These are phyloP conservation scores for Myotis myotis DNA, from an alignment of 2,797 vertebrate genomes.

Conservation along the genomic window DNA sequence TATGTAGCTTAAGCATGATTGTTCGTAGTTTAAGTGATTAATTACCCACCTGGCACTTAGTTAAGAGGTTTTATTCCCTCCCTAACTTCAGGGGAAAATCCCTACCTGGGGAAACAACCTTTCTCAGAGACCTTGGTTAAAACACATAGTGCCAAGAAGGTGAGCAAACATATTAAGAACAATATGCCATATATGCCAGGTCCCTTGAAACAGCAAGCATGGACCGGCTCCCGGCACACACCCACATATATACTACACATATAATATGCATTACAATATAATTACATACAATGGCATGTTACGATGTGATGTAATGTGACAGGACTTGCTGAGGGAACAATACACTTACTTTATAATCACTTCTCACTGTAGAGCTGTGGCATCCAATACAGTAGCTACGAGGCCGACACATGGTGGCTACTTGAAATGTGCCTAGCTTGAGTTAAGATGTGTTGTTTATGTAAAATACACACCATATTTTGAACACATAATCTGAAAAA, in stretches of 20 bases:
- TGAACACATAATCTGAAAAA: not conserved
- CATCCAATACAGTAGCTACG: not conserved
- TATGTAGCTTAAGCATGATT: too few species aligned
- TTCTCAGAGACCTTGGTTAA: too few species aligned
- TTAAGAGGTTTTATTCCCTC: too few species aligned
- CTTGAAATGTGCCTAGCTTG: not conserved
- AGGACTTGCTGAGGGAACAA: not conserved
- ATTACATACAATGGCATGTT: not conserved
- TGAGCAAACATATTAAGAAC: too few species aligned
- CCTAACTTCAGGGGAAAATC: too few species aligned
- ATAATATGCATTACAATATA: not conserved
- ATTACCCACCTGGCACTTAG: too few species aligned
- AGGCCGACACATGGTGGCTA: not conserved
- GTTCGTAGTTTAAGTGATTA: too few species aligned
- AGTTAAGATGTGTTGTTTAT: not conserved
- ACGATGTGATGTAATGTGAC: not conserved
- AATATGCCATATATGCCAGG: too few species aligned
- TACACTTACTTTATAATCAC: not conserved
- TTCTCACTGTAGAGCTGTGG: not conserved
- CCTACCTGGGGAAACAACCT: too few species aligned
- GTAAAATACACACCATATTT: not conserved
- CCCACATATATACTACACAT: not conserved
- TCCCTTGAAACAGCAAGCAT: too few species aligned
- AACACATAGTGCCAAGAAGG: too few species aligned
- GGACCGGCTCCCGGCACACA: too few species aligned